Conservation (phyloP, 2,888 invertebrate species). For the Diarsia mendica region DNA sequence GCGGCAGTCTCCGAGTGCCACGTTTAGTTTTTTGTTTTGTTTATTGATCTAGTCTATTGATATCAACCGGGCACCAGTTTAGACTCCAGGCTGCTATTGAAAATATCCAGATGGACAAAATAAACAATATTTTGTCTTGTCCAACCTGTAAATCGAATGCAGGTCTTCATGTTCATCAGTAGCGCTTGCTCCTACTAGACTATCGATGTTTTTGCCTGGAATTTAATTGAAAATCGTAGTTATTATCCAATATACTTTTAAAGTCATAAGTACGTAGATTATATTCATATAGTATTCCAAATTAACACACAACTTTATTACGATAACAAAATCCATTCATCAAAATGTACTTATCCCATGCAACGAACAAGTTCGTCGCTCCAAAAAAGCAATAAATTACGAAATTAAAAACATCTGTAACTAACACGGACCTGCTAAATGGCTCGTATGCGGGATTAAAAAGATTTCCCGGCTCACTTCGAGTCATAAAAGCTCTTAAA, state of each 20-base stretch:
- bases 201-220: not conserved
- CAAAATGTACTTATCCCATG: conserved; percentile 14
- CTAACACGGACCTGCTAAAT: conserved; percentile 74
- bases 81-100: not conserved
- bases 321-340: conserved; percentile 23
- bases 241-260: not conserved
- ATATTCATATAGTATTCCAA: not conserved
- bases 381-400: conserved; percentile 60
- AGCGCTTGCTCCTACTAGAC: not conserved
- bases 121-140: not conserved
- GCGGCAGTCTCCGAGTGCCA: too few species aligned
- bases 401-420: conserved; percentile 69
- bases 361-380: conserved; percentile 32
- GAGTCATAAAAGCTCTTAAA: conserved; percentile 74
- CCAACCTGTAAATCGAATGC: not conserved
- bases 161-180: not conserved
- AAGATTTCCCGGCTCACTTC: conserved; percentile 71
- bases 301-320: conserved; percentile 16
- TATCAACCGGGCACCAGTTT: not conserved
- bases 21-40: not conserved
- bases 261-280: not conserved
- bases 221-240: not conserved
- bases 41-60: not conserved
- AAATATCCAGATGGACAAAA: not conserved
- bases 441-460: conserved; percentile 80